Evolutionary conservation across 2,113 vertebrate genomes (phyloP), one percentile per base, ranked within the genome.

Genomic region (Upupa epops): DNA sequence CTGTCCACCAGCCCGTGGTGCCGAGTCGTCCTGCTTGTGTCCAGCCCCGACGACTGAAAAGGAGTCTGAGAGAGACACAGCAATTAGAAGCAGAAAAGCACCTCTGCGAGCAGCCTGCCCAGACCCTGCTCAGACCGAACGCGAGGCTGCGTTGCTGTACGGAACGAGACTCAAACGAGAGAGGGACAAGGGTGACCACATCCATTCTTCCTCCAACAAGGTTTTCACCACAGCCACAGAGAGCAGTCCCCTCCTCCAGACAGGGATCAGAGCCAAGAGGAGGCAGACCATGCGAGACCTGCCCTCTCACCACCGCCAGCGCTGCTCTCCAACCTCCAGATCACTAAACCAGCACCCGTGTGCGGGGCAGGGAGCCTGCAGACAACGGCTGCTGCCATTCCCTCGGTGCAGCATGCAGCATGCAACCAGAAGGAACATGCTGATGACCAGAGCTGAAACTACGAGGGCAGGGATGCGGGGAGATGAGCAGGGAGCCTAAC

Each of bases 1-100:
- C 99, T 98, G 94, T 99, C 99, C 91, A 99, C 99, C 93, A 99
- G 97, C 19, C 99, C 99, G 0, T 99, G 99, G 93, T 99, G 99
- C 78, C 99, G 98, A n/a, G 98, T 99, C 22, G 98, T 99, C 79
- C 99, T 98, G 95, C 99, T 99, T 13, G 99, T 99, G 95, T 99
- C 99, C 98, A 99, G 80, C 77, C 98, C 99, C 0, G 99, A 98
- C 20, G 99, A 98, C 98, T 99, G 98, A 89, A 98, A 98, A 61
- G 98, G 97, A 93, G 98, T 99, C 98, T 98, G 95, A 72, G 87
- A 55, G 55, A 76, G 20, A 95, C 42, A 82, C 55, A 1, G 3
- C 3, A 3, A 20, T 94, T 34, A 79, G 0, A 8, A 63, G 18
- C 40, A 9, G 70, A 34, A 70, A 20, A 42, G 21, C 1, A 56